phyloP scores from a whole-genome alignment of 64 coral and sea anemone genomes.

The Anthopleura sola region DNA sequence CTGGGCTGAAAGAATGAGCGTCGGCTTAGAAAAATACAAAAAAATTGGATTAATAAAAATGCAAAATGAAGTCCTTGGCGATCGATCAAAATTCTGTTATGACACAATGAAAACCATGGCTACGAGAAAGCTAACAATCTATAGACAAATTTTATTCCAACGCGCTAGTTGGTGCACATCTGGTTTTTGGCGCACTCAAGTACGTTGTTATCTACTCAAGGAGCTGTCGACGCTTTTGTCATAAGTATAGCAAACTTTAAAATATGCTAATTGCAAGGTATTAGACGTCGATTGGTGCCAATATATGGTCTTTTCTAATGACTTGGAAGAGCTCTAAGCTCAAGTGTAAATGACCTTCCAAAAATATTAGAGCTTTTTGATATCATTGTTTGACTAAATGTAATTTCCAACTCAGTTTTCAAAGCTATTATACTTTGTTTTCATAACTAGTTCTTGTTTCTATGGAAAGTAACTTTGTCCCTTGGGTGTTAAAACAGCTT shows the following conservation, averaged over 20 bases:
- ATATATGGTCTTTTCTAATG: background rate
- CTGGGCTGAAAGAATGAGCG: background rate
- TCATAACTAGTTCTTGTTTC: background rate
- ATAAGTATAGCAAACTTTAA: slow-evolving; percentile 7
- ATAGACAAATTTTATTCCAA: background rate
- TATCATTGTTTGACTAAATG: background rate
- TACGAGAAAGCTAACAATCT: background rate
- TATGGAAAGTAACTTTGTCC: background rate
- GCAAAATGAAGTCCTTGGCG: background rate
- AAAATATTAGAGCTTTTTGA: background rate
- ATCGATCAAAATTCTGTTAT: background rate
- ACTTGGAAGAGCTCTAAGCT: background rate
- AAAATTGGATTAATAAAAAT: slow-evolving; percentile 3
- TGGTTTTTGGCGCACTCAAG: background rate
- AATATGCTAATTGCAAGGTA: background rate
- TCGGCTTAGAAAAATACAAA: background rate
- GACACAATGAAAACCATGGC: background rate
- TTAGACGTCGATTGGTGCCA: background rate
- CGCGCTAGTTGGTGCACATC: background rate
- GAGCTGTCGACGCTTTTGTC: background rate
- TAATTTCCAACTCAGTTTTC: background rate
- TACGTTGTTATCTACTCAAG: background rate
- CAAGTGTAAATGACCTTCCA: slow-evolving; percentile 10
- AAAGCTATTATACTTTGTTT: background rate
- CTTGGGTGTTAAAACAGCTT: background rate